phyloP scores from a whole-genome alignment of 2,113 vertebrate species.

The Felis chaus region DNA sequence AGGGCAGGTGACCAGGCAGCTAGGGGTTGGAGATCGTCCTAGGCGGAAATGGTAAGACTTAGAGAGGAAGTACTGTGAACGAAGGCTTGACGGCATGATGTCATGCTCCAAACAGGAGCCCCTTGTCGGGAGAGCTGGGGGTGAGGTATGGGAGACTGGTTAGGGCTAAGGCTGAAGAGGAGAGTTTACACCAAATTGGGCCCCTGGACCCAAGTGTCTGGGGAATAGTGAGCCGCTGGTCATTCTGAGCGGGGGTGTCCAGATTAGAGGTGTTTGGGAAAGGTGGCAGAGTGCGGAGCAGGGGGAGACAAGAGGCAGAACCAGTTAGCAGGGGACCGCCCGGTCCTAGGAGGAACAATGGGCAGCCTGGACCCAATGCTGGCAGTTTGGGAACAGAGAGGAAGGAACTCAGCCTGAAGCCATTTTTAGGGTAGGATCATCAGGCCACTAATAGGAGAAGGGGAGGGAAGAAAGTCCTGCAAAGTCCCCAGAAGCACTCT shows the following conservation, averaged over 20 bases:
- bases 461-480: background rate
- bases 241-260: background rate
- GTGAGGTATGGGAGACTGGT: background rate
- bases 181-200: background rate
- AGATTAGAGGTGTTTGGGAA: background rate
- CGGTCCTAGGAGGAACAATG: background rate
- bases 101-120: background rate
- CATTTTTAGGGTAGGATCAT: background rate
- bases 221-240: background rate
- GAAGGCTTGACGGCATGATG: background rate
- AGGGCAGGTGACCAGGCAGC: background rate
- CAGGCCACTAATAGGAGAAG: background rate
- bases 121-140: accelerated
- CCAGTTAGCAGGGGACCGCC: background rate
- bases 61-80: background rate
- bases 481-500: background rate
- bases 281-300: background rate
- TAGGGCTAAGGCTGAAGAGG: background rate
- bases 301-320: background rate
- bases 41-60: background rate
- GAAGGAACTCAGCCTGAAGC: background rate
- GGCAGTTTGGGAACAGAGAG: background rate
- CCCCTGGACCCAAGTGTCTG: background rate
- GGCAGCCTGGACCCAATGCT: background rate
- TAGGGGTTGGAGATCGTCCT: background rate